These are phyloP conservation scores for Sceliomorpha sp. DNA, from an alignment of 2,888 invertebrate species.

Conservation along the genomic window DNA sequence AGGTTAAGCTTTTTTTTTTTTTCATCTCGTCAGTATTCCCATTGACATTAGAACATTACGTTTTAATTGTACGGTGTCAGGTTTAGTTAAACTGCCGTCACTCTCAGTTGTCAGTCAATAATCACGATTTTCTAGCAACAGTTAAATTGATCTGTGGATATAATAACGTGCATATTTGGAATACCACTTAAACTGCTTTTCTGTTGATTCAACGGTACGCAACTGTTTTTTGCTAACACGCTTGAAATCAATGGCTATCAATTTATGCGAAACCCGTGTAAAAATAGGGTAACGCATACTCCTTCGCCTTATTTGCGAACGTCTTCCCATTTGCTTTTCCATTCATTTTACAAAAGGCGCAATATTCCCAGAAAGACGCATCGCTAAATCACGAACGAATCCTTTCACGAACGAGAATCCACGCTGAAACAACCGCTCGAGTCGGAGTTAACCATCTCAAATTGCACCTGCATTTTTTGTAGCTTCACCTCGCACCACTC, in stretches of 20 bases:
- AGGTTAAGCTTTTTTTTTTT: no score
- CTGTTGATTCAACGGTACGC: constrained; percentile 21
- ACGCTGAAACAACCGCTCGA: constrained; percentile 36
- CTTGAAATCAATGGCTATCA: constrained; percentile 7
- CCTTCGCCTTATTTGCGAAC: constrained; percentile 37
- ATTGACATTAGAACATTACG: no score
- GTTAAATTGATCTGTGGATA: constrained; percentile 21
- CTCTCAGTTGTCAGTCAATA: constrained; percentile 26
- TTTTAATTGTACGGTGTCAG: constrained; percentile 13
- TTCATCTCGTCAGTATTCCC: no score
- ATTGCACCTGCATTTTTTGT: constrained; percentile 42
- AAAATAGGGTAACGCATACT: constrained; percentile 17
- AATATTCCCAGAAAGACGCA: constrained; percentile 44
- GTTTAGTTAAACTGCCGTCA: constrained; percentile 20
- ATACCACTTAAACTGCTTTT: constrained; percentile 19
- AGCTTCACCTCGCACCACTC: constrained; percentile 35
- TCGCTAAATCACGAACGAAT: constrained; percentile 45
- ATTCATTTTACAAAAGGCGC: constrained; percentile 38
- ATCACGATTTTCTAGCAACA: constrained; percentile 10
- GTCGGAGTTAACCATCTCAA: constrained; percentile 46
- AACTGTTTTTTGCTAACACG: constrained; percentile 4
- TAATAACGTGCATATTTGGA: constrained; percentile 17
- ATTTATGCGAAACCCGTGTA: constrained; percentile 1
- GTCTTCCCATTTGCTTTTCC: constrained; percentile 39
- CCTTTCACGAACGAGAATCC: constrained; percentile 45